Conservation (phyloP, 2,797 vertebrate species). For the Toxotes lorentzi region DNA sequence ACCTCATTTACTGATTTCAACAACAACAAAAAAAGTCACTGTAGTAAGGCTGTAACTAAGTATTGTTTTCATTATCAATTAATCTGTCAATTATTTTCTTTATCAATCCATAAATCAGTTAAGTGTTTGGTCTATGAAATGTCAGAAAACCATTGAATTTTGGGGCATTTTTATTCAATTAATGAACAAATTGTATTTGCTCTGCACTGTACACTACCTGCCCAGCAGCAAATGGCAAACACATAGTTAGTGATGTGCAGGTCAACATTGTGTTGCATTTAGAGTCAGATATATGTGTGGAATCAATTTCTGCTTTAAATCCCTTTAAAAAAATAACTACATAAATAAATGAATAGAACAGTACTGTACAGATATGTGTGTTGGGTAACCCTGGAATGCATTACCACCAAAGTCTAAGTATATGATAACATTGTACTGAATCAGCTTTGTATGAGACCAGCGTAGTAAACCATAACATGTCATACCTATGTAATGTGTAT, state of each 20-base stretch:
- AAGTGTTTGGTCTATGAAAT: neutral
- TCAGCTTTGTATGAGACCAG: neutral
- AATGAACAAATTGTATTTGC: too few relatives aligned
- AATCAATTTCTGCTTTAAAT: neutral
- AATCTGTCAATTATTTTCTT: conserved; percentile 1
- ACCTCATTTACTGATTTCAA: neutral
- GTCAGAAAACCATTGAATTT: neutral
- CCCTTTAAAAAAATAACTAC: neutral
- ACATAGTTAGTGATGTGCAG: neutral
- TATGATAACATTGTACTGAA: neutral
- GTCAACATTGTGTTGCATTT: neutral
- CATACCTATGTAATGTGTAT: conserved; percentile 28
- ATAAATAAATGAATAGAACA: neutral
- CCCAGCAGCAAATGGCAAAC: neutral
- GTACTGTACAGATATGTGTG: neutral
- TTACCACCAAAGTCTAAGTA: neutral
- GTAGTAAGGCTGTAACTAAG: neutral
- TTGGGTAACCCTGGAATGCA: neutral
- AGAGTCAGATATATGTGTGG: neutral
- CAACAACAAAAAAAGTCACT: neutral
- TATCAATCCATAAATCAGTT: conserved; percentile 1
- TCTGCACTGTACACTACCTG: neutral
- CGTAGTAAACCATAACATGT: conserved; percentile 13
- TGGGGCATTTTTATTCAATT: neutral
- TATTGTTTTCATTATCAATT: conserved; percentile 1